A percentile compares a stretch with the other conserved stretches of the same genome.
Evolutionary conservation across 2,888 invertebrate genomes (phyloP).

Genomic region (Lagria hirta): DNA sequence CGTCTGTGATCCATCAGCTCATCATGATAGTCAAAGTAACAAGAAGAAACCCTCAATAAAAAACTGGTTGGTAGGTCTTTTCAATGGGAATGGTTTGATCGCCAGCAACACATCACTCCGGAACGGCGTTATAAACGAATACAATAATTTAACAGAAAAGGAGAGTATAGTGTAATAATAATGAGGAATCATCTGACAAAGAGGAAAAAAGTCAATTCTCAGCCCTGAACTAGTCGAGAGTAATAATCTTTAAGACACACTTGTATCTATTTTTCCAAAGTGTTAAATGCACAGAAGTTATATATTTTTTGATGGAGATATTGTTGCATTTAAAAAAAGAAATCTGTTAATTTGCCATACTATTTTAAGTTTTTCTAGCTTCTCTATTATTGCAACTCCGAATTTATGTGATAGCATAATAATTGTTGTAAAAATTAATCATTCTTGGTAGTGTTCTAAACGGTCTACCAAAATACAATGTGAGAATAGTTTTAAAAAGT

Average conservation of each 20-base stretch:
- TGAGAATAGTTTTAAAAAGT: constrained; percentile 27
- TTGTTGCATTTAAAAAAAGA: constrained; percentile 22
- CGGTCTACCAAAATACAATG: constrained; percentile 21
- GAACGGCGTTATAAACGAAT: constrained; percentile 58
- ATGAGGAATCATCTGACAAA: too few relatives aligned
- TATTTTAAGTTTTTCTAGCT: too few relatives aligned
- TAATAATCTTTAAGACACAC: too few relatives aligned
- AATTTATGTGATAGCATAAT: constrained; percentile 17
- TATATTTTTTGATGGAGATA: constrained; percentile 21
- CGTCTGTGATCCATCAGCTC: constrained; percentile 41
- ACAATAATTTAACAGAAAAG: constrained; percentile 59
- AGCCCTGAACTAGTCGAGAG: too few relatives aligned
- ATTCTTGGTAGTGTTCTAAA: constrained; percentile 14
- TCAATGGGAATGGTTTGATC: constrained; percentile 71
- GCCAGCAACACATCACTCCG: constrained; percentile 63
- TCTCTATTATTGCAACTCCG: too few relatives aligned
- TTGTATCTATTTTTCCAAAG: constrained; percentile 12
- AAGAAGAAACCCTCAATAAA: constrained; percentile 70
- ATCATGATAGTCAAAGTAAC: constrained; percentile 55
- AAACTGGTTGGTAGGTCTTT: constrained; percentile 73
- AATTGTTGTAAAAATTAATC: constrained; percentile 2
- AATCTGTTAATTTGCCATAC: too few relatives aligned
- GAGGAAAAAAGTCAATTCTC: too few relatives aligned
- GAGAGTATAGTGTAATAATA: constrained; percentile 65
- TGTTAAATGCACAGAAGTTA: background rate